Evolutionary conservation across 2,797 vertebrate genomes (phyloP).

Genomic region (Ctenosaura bakeri): DNA sequence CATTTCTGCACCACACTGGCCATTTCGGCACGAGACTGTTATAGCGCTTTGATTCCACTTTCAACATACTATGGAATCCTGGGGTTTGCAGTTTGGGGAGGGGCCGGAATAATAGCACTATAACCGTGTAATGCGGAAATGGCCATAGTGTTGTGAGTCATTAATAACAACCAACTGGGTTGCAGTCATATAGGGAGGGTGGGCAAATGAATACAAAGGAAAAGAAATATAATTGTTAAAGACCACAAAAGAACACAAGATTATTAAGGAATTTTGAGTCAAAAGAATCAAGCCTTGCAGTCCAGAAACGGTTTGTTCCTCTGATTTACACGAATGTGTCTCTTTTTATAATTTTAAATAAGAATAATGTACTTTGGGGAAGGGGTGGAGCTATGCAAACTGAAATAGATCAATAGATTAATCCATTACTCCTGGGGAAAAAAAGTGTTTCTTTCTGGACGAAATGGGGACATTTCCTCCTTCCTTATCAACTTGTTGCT

Average conservation of each 20-base stretch:
- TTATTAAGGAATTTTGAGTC: background rate
- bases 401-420: background rate
- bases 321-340: background rate
- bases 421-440: background rate
- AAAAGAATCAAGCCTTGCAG: background rate
- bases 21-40: no score
- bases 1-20: no score
- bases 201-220: background rate
- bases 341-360: background rate
- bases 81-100: no score
- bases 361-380: background rate
- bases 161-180: background rate
- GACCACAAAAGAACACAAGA: background rate
- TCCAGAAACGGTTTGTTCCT: background rate
- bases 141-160: no score
- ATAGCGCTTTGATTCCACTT: no score
- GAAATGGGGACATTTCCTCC: no score
- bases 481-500: conserved; percentile 50
- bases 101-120: no score
- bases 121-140: no score
- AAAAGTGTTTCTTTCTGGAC: no score
- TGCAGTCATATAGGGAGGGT: background rate
- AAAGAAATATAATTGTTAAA: background rate
- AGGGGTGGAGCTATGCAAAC: background rate
- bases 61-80: no score